phyloP scores from a whole-genome alignment of 2,888 invertebrate genomes.

The Orthosia gracilis region DNA sequence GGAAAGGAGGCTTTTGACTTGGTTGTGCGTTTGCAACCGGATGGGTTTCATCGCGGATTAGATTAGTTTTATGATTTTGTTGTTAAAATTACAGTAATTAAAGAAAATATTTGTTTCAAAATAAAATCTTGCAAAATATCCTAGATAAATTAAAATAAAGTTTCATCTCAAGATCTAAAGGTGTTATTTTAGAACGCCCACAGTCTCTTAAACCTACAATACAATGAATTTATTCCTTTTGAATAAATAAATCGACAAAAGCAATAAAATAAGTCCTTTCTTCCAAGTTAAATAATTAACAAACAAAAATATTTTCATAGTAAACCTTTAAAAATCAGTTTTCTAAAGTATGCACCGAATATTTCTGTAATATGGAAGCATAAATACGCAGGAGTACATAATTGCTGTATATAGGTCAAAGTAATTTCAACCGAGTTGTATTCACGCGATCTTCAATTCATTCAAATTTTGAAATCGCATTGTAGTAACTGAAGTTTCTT shows the following conservation, averaged over 20 bases:
- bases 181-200: background rate
- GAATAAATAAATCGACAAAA: constrained; percentile 15
- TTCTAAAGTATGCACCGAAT: constrained; percentile 20
- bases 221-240: background rate
- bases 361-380: constrained; percentile 31
- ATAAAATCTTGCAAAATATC: background rate
- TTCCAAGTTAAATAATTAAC: constrained; percentile 20
- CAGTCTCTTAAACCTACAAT: background rate
- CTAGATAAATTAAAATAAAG: background rate
- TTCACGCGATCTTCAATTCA: constrained; percentile 30
- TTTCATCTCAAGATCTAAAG: background rate
- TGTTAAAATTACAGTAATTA: too few relatives aligned
- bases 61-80: background rate
- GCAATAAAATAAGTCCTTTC: constrained; percentile 11
- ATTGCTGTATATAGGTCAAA: constrained; percentile 42
- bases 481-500: background rate
- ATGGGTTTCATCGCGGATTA: constrained; percentile 17
- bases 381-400: constrained; percentile 32
- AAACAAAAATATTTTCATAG: constrained; percentile 24
- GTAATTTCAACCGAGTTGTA: constrained; percentile 6
- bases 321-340: constrained; percentile 24
- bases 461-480: constrained; percentile 21
- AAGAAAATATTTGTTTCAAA: background rate
- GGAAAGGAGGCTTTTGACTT: constrained; percentile 55
- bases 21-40: constrained; percentile 38